Percentiles rank a stretch among this genome's conserved stretches.
These are phyloP conservation scores for Acrobasis repandana DNA, from an alignment of 2,888 invertebrate species.

Conservation along the genomic window DNA sequence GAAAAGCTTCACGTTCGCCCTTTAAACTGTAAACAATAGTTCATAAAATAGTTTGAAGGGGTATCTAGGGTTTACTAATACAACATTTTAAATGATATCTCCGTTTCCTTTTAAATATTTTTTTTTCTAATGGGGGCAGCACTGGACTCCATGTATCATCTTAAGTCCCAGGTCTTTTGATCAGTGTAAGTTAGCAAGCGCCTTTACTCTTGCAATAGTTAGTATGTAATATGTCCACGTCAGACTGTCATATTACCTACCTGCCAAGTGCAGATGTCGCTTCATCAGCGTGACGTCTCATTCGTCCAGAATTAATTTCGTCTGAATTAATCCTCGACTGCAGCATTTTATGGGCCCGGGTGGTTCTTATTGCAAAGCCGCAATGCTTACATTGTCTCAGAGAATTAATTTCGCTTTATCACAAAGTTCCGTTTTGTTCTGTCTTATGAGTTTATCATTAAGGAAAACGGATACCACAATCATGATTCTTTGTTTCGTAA, in stretches of 20 bases:
- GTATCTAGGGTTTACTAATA: too few relatives aligned
- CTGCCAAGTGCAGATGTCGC: slow-evolving; percentile 39
- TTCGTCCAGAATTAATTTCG: slow-evolving; percentile 55
- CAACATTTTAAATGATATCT: too few relatives aligned
- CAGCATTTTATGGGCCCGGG: slow-evolving; percentile 53
- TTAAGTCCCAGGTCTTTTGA: too few relatives aligned
- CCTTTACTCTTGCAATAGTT: too few relatives aligned
- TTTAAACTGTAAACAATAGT: too few relatives aligned
- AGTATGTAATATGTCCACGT: too few relatives aligned
- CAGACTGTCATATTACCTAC: slow-evolving; percentile 25
- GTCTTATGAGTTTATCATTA: slow-evolving; percentile 12
- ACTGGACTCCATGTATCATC: too few relatives aligned
- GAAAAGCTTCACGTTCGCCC: too few relatives aligned
- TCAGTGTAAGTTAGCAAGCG: too few relatives aligned
- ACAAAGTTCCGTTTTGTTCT: slow-evolving; percentile 32
- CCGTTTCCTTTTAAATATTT: too few relatives aligned
- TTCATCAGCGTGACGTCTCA: slow-evolving; percentile 41
- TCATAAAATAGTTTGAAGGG: too few relatives aligned
- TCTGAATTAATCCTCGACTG: slow-evolving; percentile 54
- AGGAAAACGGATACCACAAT: neutral
- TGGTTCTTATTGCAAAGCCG: slow-evolving; percentile 56
- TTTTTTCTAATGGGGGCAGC: too few relatives aligned
- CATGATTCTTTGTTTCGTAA: neutral
- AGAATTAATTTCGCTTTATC: slow-evolving; percentile 48
- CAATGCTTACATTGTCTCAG: slow-evolving; percentile 48